A percentile compares a stretch with the other conserved stretches of the same genome.
Evolutionary conservation across 2,797 vertebrate genomes (phyloP).

Genomic region (Hylomyscus alleni): DNA sequence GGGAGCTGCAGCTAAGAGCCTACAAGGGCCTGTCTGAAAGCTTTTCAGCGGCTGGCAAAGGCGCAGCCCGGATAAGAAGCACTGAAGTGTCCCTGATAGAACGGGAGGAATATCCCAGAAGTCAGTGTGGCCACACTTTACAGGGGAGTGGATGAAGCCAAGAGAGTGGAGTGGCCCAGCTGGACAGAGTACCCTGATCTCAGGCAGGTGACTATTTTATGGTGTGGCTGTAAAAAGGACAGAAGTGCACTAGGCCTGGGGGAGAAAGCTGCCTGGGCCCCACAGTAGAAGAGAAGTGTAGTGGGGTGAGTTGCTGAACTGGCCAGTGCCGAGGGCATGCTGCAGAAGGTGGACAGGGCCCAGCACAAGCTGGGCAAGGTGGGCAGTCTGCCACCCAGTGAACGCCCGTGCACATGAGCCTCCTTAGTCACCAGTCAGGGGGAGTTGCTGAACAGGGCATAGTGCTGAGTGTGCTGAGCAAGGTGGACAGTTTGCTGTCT

Average conservation of each 20-base stretch:
- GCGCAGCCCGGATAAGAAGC: background rate
- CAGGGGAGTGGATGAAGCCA: background rate
- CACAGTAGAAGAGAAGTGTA: background rate
- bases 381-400: rapidly evolving
- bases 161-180: background rate
- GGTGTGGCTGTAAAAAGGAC: background rate
- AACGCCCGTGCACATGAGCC: background rate
- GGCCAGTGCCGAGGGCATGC: no score
- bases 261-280: background rate
- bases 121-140: background rate
- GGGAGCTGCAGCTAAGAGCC: background rate
- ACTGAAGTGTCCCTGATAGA: background rate
- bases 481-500: rapidly evolving
- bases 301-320: background rate
- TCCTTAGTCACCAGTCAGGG: background rate
- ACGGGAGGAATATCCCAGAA: background rate
- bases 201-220: background rate
- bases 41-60: background rate
- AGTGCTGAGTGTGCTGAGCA: background rate
- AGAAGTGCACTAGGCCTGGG: rapidly evolving
- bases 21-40: background rate
- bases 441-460: background rate
- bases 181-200: background rate
- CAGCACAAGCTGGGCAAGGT: background rate
- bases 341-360: background rate